These are phyloP conservation scores for Karalla daura DNA, from an alignment of 2,797 vertebrate species.

Conservation along the genomic window DNA sequence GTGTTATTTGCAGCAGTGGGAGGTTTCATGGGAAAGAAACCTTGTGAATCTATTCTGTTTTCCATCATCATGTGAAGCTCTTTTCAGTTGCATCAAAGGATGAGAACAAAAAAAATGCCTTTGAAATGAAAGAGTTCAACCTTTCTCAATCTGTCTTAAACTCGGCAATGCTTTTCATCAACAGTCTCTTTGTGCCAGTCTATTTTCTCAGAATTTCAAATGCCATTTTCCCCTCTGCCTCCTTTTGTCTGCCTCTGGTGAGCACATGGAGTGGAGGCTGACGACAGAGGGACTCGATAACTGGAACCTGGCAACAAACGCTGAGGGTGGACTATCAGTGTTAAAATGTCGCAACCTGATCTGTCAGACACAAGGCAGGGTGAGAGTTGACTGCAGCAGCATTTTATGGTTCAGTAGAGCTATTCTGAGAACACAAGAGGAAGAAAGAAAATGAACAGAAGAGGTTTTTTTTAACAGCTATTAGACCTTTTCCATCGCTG, in stretches of 20 bases:
- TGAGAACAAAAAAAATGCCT: constrained; percentile 35
- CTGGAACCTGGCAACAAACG: constrained; percentile 44
- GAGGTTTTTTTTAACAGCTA: not conserved
- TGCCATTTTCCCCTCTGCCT: constrained; percentile 44
- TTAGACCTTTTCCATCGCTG: constrained; percentile 41
- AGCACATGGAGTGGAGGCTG: constrained; percentile 40
- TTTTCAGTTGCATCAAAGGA: constrained; percentile 52
- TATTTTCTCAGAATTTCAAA: constrained; percentile 46
- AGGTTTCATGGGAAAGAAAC: constrained; percentile 42
- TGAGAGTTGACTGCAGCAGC: constrained; percentile 58
- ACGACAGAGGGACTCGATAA: constrained; percentile 38
- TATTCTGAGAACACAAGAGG: constrained; percentile 42
- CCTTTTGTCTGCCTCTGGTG: constrained; percentile 39
- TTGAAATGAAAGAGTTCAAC: constrained; percentile 58
- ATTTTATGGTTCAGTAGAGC: constrained; percentile 64
- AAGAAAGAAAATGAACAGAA: constrained; percentile 47
- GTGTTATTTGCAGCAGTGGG: constrained; percentile 31
- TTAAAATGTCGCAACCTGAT: constrained; percentile 54
- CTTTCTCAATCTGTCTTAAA: constrained; percentile 55
- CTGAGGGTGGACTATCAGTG: constrained; percentile 40
- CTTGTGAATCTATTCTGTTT: constrained; percentile 48
- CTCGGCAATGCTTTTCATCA: constrained; percentile 49
- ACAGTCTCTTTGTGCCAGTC: constrained; percentile 50
- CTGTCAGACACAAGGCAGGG: constrained; percentile 60
- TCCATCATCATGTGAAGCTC: constrained; percentile 36